A percentile compares a stretch with the other conserved stretches of the same genome.
Conservation (phyloP, 2,888 invertebrate genomes). For the Clunio marinus region DNA sequence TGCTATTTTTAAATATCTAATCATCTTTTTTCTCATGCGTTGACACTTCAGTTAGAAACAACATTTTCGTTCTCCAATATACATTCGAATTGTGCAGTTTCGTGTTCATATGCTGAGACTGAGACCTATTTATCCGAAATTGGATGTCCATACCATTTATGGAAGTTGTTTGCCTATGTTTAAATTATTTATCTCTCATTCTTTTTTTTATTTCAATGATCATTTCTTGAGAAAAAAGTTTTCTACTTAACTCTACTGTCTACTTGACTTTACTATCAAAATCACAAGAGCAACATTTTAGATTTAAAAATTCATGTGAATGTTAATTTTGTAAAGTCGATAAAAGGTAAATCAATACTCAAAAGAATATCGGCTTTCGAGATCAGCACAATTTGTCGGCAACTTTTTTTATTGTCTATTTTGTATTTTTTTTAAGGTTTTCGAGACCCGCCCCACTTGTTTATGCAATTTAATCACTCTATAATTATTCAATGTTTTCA, state of each 20-base stretch:
- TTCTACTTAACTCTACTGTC: too few species aligned
- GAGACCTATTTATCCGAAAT: constrained; percentile 35
- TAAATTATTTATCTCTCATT: background rate
- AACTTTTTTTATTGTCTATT: too few species aligned
- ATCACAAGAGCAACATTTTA: background rate
- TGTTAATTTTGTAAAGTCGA: background rate
- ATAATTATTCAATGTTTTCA: background rate
- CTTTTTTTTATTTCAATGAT: too few species aligned
- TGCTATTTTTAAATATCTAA: background rate
- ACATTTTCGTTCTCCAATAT: background rate
- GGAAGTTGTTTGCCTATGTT: constrained; percentile 33
- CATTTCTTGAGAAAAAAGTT: constrained; percentile 27
- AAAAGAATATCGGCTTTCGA: background rate
- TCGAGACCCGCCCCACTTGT: background rate
- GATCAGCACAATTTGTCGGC: background rate
- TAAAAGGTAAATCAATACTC: background rate
- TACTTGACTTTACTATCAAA: background rate
- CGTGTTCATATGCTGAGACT: background rate
- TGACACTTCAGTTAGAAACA: constrained; percentile 14
- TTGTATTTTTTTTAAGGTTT: background rate
- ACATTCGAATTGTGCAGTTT: constrained; percentile 2
- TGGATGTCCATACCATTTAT: constrained; percentile 20
- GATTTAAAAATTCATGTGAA: background rate
- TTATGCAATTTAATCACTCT: background rate
- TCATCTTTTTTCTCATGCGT: constrained; percentile 30